A percentile compares a stretch with the other conserved stretches of the same genome.
phyloP scores from a whole-genome alignment of 1,140 invertebrate species.

The Sarcophaga peregrina region DNA sequence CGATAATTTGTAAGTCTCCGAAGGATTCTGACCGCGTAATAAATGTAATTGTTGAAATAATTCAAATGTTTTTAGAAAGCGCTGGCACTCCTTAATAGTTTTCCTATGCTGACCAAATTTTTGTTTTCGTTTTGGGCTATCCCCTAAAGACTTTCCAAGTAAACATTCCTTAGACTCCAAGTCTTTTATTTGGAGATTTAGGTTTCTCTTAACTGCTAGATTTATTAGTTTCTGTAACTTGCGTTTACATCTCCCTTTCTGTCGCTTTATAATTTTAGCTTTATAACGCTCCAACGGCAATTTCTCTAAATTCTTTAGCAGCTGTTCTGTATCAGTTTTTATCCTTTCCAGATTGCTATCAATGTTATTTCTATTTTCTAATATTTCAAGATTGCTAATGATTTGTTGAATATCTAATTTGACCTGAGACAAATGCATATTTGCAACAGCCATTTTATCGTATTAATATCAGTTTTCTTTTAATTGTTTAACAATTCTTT shows the following conservation, averaged over 20 bases:
- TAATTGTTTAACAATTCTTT: neutral
- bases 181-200: neutral
- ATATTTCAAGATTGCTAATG: neutral
- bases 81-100: conserved; percentile 49
- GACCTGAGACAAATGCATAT: neutral
- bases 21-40: conserved; percentile 48
- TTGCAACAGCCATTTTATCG: neutral
- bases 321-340: neutral
- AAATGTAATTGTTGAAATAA: conserved; percentile 53
- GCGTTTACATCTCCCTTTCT: neutral
- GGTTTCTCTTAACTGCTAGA: neutral
- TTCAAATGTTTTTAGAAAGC: conserved; percentile 53
- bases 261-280: neutral
- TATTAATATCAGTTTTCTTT: neutral
- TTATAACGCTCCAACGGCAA: neutral
- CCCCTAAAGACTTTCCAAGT: neutral
- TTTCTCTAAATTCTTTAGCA: neutral
- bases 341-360: neutral
- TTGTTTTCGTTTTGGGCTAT: neutral
- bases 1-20: conserved; percentile 37
- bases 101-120: conserved; percentile 24
- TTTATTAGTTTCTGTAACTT: conserved; percentile 23
- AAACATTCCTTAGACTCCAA: neutral
- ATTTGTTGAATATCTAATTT: conserved; percentile 32
- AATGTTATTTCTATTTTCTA: neutral